Base-by-base conservation (phyloP, 2,888 invertebrate genomes). In the Laothoe populi region DNA sequence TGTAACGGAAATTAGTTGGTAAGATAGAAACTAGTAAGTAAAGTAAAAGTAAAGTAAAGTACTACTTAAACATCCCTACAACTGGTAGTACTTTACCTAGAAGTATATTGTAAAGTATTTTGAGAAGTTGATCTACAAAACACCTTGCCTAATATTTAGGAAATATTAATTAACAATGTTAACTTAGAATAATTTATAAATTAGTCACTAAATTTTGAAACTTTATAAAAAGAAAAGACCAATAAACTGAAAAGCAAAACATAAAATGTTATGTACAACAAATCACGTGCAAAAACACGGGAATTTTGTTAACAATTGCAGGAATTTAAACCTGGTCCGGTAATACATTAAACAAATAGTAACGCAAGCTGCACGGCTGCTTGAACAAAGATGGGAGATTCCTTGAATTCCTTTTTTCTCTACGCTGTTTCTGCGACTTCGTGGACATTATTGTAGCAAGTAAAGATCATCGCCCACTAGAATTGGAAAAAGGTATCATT, bases 381-480 rank as follows among this genome's bases (percentile, higher is more conserved):
- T 53, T 53, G 0, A 31, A 67, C 68, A 64, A 71, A 70, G 63
- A 73, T 60, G 60, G 66, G 67, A 68, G 68, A 74, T 73, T 70
- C 64, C 67, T 63, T 21, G 61, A 63, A 66, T 69, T 64, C 62
- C n/a, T n/a, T n/a, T n/a, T n/a, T n/a, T 16, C 61, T 58, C 60
- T 42, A 65, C 53, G 59, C 63, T 64, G 61, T 53, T 61, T 65
- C 58, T 58, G 58, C 59, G 59, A 62, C 67, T 58, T 65, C 65
- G 73, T 72, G 62, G 69, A 71, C 71, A 70, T 72, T 77, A 53
- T 35, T 53, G 53, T 53, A 53, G 4, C 4, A 31, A 4, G 49
- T 49, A 1, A 53, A 4, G 19, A 13, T 11, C 4, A 4, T 31
- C 19, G 53, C 35, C 53, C 19, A 53, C 11, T 53, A n/a, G 1